Evolutionary conservation across 2,113 vertebrate species (phyloP).

Genomic region (Sceloporus undulatus): DNA sequence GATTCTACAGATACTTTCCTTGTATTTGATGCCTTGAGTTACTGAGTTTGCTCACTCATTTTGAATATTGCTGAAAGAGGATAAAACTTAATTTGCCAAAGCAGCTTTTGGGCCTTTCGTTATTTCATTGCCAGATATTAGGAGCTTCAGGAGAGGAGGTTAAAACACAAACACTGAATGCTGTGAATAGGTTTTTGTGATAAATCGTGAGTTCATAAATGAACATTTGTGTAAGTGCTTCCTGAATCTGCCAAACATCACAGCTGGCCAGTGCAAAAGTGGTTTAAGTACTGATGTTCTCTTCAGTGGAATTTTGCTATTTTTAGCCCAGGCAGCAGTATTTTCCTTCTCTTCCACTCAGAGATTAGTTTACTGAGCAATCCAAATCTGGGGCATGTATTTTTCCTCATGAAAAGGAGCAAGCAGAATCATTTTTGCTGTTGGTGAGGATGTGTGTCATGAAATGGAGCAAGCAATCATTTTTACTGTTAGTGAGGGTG

Average conservation of each 20-base stretch:
- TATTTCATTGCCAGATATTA: constrained; percentile 12
- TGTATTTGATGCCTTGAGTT: background rate
- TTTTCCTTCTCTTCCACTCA: constrained; percentile 31
- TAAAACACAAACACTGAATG: background rate
- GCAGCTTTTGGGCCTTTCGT: background rate
- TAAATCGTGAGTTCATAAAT: constrained; percentile 13
- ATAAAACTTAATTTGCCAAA: rapidly evolving
- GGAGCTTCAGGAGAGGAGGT: background rate
- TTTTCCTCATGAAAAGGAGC: constrained; percentile 28
- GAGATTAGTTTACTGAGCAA: constrained; percentile 12
- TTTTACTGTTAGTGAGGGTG: background rate
- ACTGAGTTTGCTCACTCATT: background rate
- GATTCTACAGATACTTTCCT: background rate
- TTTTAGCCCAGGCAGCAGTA: constrained; percentile 21
- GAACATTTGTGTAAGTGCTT: constrained; percentile 5
- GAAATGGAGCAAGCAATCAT: background rate
- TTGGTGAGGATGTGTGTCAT: background rate
- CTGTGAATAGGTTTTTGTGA: constrained; percentile 29
- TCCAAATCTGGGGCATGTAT: constrained; percentile 37
- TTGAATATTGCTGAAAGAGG: background rate
- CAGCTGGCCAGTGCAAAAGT: constrained; percentile 14
- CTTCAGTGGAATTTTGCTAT: constrained; percentile 37
- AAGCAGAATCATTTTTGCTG: background rate
- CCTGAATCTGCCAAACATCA: background rate
- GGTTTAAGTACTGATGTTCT: background rate